These are phyloP conservation scores for Ennomos erosarius DNA, from an alignment of 2,888 invertebrate genomes.

Conservation along the genomic window DNA sequence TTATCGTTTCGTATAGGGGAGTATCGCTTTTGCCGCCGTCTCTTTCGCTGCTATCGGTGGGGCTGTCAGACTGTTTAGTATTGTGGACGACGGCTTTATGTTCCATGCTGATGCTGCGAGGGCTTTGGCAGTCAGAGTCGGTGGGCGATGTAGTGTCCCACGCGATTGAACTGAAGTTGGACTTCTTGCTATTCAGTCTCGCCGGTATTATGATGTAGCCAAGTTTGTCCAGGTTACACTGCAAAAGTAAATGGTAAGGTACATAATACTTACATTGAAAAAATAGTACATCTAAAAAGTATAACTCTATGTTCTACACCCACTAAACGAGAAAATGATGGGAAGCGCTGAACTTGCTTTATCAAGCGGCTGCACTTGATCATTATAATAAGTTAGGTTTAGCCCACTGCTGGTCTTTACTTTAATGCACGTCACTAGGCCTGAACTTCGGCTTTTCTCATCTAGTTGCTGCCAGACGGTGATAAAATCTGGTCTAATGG, in stretches of 20 bases:
- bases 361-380: no score
- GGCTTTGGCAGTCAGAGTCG: slow-evolving; percentile 69
- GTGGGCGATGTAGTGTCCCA: slow-evolving; percentile 70
- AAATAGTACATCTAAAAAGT: no score
- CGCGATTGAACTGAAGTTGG: slow-evolving; percentile 60
- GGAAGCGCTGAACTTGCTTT: no score
- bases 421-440: no score
- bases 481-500: no score
- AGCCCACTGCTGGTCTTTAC: no score
- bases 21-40: slow-evolving; percentile 61
- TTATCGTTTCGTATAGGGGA: slow-evolving; percentile 68
- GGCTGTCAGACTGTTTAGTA: slow-evolving; percentile 45
- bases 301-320: no score
- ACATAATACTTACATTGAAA: no score
- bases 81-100: slow-evolving; percentile 65
- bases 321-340: no score
- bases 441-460: no score
- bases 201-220: slow-evolving; percentile 76
- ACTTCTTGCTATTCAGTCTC: slow-evolving; percentile 58
- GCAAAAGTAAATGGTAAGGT: slow-evolving; percentile 35
- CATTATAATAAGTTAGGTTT: no score
- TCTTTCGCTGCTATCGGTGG: slow-evolving; percentile 65
- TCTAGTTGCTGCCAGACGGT: no score
- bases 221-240: slow-evolving; percentile 68
- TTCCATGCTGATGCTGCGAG: slow-evolving; percentile 57